Percentiles rank a stretch among this genome's conserved stretches.
Conservation (phyloP, 2,888 invertebrate genomes). For the Clostera curtula region DNA sequence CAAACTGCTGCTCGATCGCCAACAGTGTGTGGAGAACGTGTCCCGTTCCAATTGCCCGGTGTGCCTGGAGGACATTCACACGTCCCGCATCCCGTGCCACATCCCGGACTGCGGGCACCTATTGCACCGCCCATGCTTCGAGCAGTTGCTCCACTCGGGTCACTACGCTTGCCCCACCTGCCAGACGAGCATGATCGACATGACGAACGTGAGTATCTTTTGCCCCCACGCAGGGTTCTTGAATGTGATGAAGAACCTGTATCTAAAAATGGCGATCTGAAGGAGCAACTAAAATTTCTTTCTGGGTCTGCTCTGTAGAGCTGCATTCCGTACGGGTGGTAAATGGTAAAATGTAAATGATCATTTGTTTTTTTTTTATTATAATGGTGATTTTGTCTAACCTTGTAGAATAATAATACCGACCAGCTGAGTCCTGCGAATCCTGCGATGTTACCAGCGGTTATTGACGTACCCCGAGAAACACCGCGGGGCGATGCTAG, state of each 20-base stretch:
- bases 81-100: slow-evolving; percentile 90
- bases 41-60: slow-evolving; percentile 92
- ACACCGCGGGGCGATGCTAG: no score
- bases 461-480: no score
- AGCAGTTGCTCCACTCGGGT: slow-evolving; percentile 83
- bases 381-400: no score
- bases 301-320: no score
- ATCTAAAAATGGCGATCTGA: no score
- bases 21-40: slow-evolving; percentile 91
- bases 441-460: no score
- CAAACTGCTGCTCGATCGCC: background rate
- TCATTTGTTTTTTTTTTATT: background rate
- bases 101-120: slow-evolving; percentile 93
- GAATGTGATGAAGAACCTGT: background rate
- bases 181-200: slow-evolving; percentile 90
- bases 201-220: slow-evolving; percentile 75
- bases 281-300: no score
- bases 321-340: no score
- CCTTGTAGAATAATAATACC: no score
- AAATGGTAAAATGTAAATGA: no score
- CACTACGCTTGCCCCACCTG: slow-evolving; percentile 93
- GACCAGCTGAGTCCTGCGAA: no score
- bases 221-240: background rate
- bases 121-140: slow-evolving; percentile 89
- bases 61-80: slow-evolving; percentile 93